Conservation (phyloP, 1,140 invertebrate species). For the Gerris buenoi region DNA sequence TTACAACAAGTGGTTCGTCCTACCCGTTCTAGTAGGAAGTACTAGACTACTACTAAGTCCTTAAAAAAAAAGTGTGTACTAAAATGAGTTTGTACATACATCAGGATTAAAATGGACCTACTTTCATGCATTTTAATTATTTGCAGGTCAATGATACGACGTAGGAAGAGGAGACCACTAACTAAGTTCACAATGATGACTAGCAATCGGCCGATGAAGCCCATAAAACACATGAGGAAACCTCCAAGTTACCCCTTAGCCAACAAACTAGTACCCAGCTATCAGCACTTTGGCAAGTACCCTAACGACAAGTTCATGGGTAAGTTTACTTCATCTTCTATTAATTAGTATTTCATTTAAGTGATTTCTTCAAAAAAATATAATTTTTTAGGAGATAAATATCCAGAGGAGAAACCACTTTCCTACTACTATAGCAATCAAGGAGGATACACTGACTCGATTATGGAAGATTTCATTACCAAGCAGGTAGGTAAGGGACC, state of each 20-base stretch:
- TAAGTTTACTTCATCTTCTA: no score
- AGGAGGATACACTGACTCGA: neutral
- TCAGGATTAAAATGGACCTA: neutral
- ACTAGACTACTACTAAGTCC: neutral
- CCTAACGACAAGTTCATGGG: no score
- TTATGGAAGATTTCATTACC: neutral
- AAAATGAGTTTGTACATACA: neutral
- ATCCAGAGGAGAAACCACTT: neutral
- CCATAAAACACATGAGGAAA: neutral
- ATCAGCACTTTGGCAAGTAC: no score
- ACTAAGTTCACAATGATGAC: neutral
- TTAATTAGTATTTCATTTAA: no score
- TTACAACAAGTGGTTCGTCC: neutral
- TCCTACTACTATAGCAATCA: neutral
- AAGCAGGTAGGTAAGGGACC: neutral
- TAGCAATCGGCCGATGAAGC: neutral
- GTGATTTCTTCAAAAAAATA: no score
- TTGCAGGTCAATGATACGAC: neutral
- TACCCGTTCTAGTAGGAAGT: neutral
- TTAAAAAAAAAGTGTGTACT: neutral
- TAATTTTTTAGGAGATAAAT: no score
- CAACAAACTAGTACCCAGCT: no score
- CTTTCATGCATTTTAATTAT: no score
- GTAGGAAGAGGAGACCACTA: neutral
- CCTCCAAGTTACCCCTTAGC: no score